A percentile compares a stretch with the other conserved stretches of the same genome.
Evolutionary conservation across 2,888 invertebrate genomes (phyloP).

Genomic region (Drosophila parthenogenetica): DNA sequence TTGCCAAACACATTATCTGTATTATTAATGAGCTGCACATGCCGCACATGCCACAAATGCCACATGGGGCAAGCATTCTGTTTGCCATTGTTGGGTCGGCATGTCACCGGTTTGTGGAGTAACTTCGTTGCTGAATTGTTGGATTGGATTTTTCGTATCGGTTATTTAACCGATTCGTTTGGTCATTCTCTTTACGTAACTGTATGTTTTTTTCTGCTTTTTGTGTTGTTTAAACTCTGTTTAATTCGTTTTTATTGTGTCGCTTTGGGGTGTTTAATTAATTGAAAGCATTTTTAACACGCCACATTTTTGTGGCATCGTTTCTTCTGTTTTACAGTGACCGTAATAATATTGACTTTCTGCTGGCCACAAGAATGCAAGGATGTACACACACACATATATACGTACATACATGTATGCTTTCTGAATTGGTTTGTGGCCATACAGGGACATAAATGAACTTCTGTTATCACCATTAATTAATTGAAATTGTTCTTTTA

Average conservation of each 20-base stretch:
- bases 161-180: slow-evolving; percentile 25
- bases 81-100: slow-evolving; percentile 30
- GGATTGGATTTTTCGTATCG: slow-evolving; percentile 4
- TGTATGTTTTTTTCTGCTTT: slow-evolving; percentile 37
- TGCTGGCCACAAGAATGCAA: slow-evolving; percentile 27
- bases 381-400: slow-evolving; percentile 1
- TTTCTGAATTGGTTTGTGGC: too few relatives aligned
- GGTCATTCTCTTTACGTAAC: slow-evolving; percentile 38
- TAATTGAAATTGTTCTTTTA: slow-evolving; percentile 53
- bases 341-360: slow-evolving; percentile 73
- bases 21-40: slow-evolving; percentile 74
- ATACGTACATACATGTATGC: neutral
- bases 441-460: slow-evolving; percentile 27
- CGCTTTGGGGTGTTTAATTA: slow-evolving; percentile 74
- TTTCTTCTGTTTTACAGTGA: slow-evolving; percentile 48
- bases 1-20: slow-evolving; percentile 76
- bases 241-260: slow-evolving; percentile 38
- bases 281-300: slow-evolving; percentile 74
- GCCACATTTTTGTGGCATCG: slow-evolving; percentile 57
- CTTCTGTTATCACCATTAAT: slow-evolving; percentile 45
- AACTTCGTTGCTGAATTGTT: slow-evolving; percentile 2
- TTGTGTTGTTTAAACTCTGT: neutral
- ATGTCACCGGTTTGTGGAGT: slow-evolving; percentile 31
- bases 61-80: slow-evolving; percentile 35
- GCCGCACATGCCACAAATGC: slow-evolving; percentile 51